A percentile compares a stretch with the other conserved stretches of the same genome.
These are phyloP conservation scores for Zenarchopterus dispar DNA, from an alignment of 2,797 vertebrate genomes.

Conservation along the genomic window DNA sequence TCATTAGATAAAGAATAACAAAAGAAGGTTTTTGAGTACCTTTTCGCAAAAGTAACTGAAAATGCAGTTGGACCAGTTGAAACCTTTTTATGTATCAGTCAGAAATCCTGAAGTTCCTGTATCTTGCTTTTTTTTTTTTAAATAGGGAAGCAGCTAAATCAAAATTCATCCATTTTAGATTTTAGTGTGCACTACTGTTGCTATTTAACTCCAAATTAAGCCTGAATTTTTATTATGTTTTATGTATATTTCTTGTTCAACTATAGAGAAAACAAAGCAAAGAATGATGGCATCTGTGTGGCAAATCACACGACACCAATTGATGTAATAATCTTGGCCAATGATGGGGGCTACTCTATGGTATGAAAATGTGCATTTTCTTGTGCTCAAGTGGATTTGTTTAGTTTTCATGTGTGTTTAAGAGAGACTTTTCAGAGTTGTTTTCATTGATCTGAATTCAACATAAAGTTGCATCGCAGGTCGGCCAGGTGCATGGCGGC, in stretches of 20 bases:
- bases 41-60: no score
- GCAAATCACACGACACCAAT: conserved; percentile 95
- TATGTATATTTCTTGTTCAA: conserved; percentile 6
- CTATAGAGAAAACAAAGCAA: conserved; percentile 89
- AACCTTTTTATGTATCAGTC: no score
- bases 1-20: no score
- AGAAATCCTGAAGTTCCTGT: no score
- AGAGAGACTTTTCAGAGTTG: no score
- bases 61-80: no score
- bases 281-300: conserved; percentile 92
- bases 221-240: no score
- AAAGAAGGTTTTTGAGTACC: no score
- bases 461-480: conserved; percentile 70
- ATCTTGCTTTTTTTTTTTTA: no score
- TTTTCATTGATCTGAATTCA: conserved; percentile 12
- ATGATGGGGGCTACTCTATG: conserved; percentile 93
- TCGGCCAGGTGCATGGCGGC: conserved; percentile 90
- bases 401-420: neutral
- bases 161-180: no score
- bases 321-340: conserved; percentile 93
- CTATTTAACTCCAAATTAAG: neutral
- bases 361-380: conserved; percentile 63
- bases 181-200: neutral
- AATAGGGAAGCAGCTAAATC: no score
- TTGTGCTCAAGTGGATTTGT: neutral